phyloP scores from a whole-genome alignment of 1,140 invertebrate genomes.

The Mamestra configurata region DNA sequence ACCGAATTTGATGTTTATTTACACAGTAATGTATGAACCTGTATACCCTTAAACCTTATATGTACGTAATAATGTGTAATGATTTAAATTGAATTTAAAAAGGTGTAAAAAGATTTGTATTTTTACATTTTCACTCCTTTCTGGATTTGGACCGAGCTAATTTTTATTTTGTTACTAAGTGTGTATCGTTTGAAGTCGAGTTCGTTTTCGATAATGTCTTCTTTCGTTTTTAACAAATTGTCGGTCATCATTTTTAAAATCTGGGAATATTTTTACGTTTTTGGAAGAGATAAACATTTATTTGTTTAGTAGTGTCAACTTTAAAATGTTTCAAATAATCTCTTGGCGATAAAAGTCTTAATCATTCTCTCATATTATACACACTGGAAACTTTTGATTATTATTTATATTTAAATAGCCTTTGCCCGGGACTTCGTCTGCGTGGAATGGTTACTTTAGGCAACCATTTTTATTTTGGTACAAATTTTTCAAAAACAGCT shows the following conservation, averaged over 20 bases:
- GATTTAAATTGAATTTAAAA: constrained; percentile 47
- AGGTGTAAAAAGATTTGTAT: constrained; percentile 40
- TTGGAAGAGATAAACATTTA: not conserved
- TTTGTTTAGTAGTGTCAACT: not conserved
- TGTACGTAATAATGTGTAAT: constrained; percentile 47
- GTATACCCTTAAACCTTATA: constrained; percentile 52
- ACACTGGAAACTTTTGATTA: not conserved
- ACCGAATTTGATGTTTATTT: constrained; percentile 49
- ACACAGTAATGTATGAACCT: constrained; percentile 37
- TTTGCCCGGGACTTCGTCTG: too few species aligned
- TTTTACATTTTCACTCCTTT: constrained; percentile 16
- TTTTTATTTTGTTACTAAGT: constrained; percentile 31
- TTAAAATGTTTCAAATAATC: not conserved
- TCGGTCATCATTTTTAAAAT: constrained; percentile 12
- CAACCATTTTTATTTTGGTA: too few species aligned
- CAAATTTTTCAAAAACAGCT: too few species aligned
- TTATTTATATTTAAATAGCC: not conserved
- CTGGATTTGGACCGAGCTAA: not conserved
- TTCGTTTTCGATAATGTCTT: constrained; percentile 35
- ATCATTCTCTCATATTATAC: too few species aligned
- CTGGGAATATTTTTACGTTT: not conserved
- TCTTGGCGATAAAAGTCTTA: too few species aligned
- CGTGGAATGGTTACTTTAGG: too few species aligned
- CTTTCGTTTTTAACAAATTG: constrained; percentile 34
- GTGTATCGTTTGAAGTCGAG: constrained; percentile 4